Base-by-base conservation (phyloP, 2,797 vertebrate species). In the Scleropages formosus region DNA sequence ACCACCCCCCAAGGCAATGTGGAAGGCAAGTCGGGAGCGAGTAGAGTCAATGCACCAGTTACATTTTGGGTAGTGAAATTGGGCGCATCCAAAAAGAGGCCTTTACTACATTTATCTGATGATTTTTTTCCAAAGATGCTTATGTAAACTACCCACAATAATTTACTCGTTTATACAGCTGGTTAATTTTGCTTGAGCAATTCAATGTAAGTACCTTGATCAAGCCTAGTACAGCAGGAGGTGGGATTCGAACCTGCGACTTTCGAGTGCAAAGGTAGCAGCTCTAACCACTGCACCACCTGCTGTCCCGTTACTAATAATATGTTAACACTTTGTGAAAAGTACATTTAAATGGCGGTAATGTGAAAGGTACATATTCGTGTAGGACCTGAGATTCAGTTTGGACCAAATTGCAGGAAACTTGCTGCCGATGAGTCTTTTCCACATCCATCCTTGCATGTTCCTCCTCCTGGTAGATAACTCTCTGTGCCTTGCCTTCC, bases 391-490 rank as follows among this genome's bases (percentile, higher is more conserved):
- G 15, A 63, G 47, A 49, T 18, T 31, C 47, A 73, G 26, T 16
- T n/a, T n/a, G 51, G 53, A 26, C n/a, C 18, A 64, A 2, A 47
- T 49, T 8, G n/a, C n/a, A n/a, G 49, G 49, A 51, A 18, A 56
- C 11, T 12, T 44, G 11, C 20, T 24, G 66, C 72, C 74, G 65
- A 67, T 78, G 84, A 82, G 81, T 76, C 87, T 92, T 90, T 93
- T 93, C 93, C 92, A 90, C 89, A 92, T 90, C 87, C 92, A 83
- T 88, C 86, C 79, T 75, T 94, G 95, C 95, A 96, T 96, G 95
- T 88, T 77, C 87, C 82, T 84, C 89, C 84, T 87, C 80, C 88
- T 80, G 63, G 87, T 94, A 92, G 90, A 93, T 96, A 93, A 93
- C 88, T 91, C 91, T 93, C 83, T 92, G 88, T 93, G 91, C 93